These are phyloP conservation scores for Helarctos malayanus DNA, from an alignment of 2,797 vertebrate genomes.

Conservation along the genomic window DNA sequence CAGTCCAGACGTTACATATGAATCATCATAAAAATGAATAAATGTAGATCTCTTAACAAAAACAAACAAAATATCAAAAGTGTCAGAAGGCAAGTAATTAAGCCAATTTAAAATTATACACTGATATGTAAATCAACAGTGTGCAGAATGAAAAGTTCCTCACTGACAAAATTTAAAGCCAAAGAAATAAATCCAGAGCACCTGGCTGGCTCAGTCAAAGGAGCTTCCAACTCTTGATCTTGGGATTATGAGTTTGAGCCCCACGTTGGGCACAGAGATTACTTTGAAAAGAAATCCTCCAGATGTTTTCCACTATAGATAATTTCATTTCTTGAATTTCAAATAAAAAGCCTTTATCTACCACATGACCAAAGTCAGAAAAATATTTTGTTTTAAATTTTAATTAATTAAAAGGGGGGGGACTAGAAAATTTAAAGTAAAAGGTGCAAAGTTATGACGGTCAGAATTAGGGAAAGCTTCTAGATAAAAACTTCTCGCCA, in stretches of 20 bases:
- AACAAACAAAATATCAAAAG: not conserved
- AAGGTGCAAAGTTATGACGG: not conserved
- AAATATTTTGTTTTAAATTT: not conserved
- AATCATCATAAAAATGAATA: not conserved
- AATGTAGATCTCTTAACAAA: not conserved
- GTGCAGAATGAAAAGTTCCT: not conserved
- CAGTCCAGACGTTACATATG: not conserved
- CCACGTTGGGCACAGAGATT: not conserved
- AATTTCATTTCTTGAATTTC: slow-evolving; percentile 16
- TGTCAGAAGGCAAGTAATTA: slow-evolving; percentile 31
- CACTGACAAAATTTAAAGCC: not conserved
- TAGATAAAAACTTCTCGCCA: not conserved
- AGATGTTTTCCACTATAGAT: not conserved
- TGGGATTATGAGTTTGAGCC: not conserved
- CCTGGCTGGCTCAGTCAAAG: not conserved
- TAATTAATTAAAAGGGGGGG: not conserved
- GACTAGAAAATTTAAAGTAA: not conserved
- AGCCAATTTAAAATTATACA: slow-evolving; percentile 14
- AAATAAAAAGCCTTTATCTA: slow-evolving; percentile 51
- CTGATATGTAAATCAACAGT: not conserved
- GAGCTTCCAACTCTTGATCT: not conserved
- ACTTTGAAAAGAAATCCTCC: not conserved
- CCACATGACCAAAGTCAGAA: not conserved
- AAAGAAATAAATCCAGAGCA: not conserved
- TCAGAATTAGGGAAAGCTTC: not conserved